Base-by-base conservation (phyloP, 2,113 vertebrate species). In the Phylloscopus whistleri region DNA sequence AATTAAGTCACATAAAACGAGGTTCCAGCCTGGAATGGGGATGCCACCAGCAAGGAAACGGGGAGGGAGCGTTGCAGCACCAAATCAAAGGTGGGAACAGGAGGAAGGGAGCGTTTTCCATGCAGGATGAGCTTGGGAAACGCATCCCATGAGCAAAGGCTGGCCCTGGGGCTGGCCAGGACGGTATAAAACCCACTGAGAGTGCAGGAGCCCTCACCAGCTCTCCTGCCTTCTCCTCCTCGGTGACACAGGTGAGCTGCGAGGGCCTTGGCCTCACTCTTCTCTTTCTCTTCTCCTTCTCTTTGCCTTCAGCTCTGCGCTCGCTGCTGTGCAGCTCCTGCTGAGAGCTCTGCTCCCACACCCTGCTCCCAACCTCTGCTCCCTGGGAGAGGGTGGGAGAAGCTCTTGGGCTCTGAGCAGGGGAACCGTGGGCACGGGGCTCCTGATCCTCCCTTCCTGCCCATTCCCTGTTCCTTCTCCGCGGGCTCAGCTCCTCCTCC, bases 361-460 rank as follows among this genome's bases (percentile, higher is more conserved):
- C 17, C 13, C 6, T 17, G 19, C 55, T 48, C 72, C 43, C 41
- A 35, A 2, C 2, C 44, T 16, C 33, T 37, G 26, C 26, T 49
- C 26, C 2, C 5, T 1, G 33, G 9, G 4, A 28, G 4, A 26
- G 46, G 33, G 9, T 39, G 33, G 60, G 22, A 52, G 37, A 33
- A 69, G 22, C 4, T 7, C 4, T 8, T 37, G 19, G 41, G 3
- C 23, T 17, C 18, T 11, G 35, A 15, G 11, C 9, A 11, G 30
- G 39, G 27, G 6, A 7, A 4, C 30, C 5, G 5, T 2, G 2
- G 21, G 7, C 7, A 4, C 1, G 5, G 4, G 5, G 3, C 0
- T 21, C 23, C 24, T 4, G 6, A 16, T 2, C 5, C 6, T 26
- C 18, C 13, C 46, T 46, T n/a, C 24, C 14, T n/a, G 16, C 9